Evolutionary conservation across 2,888 invertebrate species (phyloP).

Genomic region (Macroteleia sp.): DNA sequence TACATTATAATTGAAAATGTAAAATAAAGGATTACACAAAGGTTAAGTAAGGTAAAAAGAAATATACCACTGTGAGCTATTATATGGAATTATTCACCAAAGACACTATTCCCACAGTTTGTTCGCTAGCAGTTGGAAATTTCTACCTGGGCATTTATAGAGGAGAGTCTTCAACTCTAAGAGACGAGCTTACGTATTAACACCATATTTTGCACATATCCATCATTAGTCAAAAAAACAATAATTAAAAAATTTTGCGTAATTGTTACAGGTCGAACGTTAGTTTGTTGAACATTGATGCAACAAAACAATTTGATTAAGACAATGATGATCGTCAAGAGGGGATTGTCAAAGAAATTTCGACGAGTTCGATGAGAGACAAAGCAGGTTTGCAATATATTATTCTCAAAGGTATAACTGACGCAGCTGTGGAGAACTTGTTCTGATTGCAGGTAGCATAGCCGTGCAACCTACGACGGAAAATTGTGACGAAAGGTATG

Average conservation of each 20-base stretch:
- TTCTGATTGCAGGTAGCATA: conserved; percentile 47
- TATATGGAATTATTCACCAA: conserved; percentile 34
- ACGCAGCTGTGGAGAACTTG: conserved; percentile 57
- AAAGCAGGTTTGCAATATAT: conserved; percentile 16
- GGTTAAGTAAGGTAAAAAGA: conserved; percentile 29
- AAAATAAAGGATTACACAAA: conserved; percentile 13
- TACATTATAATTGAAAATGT: conserved; percentile 22
- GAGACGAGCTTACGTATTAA: neutral
- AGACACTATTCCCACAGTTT: conserved; percentile 20
- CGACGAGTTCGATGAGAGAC: conserved; percentile 2
- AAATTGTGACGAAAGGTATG: conserved; percentile 69
- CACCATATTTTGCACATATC: conserved; percentile 14
- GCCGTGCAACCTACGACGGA: conserved; percentile 44
- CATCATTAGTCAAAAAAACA: too few species aligned
- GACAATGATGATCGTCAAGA: too few species aligned
- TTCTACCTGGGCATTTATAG: conserved; percentile 25
- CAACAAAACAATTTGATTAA: too few species aligned
- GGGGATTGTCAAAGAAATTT: neutral
- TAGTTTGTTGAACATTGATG: neutral
- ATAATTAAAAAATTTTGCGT: too few species aligned
- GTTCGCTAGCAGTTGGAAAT: conserved; percentile 30
- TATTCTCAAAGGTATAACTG: conserved; percentile 36
- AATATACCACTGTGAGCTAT: conserved; percentile 18
- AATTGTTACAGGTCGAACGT: too few species aligned
- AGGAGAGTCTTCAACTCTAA: conserved; percentile 7